Evolutionary conservation across 2,113 vertebrate species (phyloP), one percentile per base, ranked within the genome.

Genomic region (Pluvianellus socialis): DNA sequence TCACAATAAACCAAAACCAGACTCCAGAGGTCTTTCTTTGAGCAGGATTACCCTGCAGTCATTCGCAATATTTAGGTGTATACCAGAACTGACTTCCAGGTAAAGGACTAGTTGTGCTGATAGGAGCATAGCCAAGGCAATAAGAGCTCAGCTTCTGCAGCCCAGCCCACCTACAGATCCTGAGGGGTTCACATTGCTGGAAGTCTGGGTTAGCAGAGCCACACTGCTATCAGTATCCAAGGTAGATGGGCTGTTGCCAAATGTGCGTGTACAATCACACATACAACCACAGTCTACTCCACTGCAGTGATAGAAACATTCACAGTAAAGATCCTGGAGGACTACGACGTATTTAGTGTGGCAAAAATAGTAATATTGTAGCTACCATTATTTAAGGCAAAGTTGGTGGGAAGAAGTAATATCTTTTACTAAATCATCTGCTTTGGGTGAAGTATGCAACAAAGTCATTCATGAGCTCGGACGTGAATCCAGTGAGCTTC

Each of bases 291-390:
- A 0, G 47, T 12, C 12, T 32, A 49, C 47, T 35, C 35, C 1
- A 1, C 76, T 74, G 70, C 53, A 40, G 33, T 44, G 67, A 21
- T 74, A 38, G 66, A 88, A 83, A 62, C 38, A 12, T 56, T 62
- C 18, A 3, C 20, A 24, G 14, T 33, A 53, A 73, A 86, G 44
- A 32, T n/a, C n/a, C 50, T 19, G 53, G 20, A 68, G 27, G 35
- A 73, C 38, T 33, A 45, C 1, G 0, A 49, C 0, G 0, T 50
- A 45, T 63, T 88, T 53, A 40, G 14, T 20, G 23, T 15, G 38
- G 58, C 35, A 20, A 6, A 1, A 73, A 23, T 12, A 56, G 40
- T 33, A 40, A 56, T 5, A 52, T 42, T 5, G 1, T 33, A 68
- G 53, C n/a, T 80, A 22, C 40, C 72, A 53, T 83, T 44, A 88